Percentiles rank a stretch among this genome's conserved stretches.
Evolutionary conservation across 2,888 invertebrate species (phyloP).

Genomic region (Parnassius glacialis): DNA sequence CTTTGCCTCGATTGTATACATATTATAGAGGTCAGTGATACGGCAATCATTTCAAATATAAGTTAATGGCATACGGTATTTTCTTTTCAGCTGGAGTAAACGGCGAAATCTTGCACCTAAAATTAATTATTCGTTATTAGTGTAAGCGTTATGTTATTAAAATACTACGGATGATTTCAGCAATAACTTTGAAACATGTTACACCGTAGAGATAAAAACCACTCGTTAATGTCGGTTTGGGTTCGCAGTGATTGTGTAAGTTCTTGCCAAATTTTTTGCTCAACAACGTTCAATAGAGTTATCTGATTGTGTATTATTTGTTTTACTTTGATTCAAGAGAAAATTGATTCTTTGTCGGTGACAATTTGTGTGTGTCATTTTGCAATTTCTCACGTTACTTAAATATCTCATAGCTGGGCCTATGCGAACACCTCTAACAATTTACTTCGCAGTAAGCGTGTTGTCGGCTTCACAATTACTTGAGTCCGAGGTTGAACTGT

Average conservation of each 20-base stretch:
- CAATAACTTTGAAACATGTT: slow-evolving; percentile 5
- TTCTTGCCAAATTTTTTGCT: slow-evolving; percentile 46
- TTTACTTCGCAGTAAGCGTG: slow-evolving; percentile 43
- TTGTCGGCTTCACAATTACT: slow-evolving; percentile 53
- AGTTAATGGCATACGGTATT: no score
- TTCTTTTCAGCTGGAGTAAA: no score
- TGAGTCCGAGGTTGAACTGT: slow-evolving; percentile 66
- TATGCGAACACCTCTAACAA: slow-evolving; percentile 61
- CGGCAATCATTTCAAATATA: no score
- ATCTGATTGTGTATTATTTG: slow-evolving; percentile 61
- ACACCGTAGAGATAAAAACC: slow-evolving; percentile 7
- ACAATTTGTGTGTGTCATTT: slow-evolving; percentile 39
- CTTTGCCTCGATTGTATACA: no score
- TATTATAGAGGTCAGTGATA: no score
- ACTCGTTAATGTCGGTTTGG: slow-evolving; percentile 5
- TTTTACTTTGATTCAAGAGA: slow-evolving; percentile 44
- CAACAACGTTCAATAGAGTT: slow-evolving; percentile 53
- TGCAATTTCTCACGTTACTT: slow-evolving; percentile 55
- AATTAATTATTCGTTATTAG: no score
- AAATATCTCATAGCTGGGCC: slow-evolving; percentile 44
- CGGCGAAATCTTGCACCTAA: no score
- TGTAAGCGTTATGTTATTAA: neutral
- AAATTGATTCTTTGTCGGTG: slow-evolving; percentile 53
- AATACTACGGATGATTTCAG: slow-evolving; percentile 1
- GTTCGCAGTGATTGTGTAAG: slow-evolving; percentile 38